Evolutionary conservation across 37 sponge, comb jelly and placozoan genomes (phyloP).

Genomic region (Oopsacas minuta): DNA sequence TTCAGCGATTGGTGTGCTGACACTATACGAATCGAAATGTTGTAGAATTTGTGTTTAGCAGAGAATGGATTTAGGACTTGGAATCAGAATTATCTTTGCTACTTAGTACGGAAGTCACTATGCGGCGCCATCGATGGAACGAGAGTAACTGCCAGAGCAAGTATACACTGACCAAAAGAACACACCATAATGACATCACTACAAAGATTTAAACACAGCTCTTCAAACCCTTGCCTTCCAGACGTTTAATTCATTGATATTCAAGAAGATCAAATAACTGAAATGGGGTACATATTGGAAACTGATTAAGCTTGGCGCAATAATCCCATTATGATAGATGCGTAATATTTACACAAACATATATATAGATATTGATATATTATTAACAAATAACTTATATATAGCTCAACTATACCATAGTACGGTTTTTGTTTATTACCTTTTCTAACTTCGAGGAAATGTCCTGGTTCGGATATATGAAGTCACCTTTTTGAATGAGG

Average conservation of each 20-base stretch:
- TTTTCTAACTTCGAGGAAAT: too few species aligned
- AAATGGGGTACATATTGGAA: neutral
- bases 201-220: neutral
- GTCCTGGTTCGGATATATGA: too few species aligned
- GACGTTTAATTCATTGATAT: neutral
- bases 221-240: neutral
- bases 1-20: neutral
- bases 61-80: neutral
- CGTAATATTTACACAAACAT: too few species aligned
- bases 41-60: neutral
- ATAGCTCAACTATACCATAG: too few species aligned
- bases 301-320: too few species aligned
- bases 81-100: neutral
- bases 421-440: too few species aligned
- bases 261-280: neutral
- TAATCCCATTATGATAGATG: too few species aligned
- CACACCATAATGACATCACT: neutral
- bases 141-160: neutral
- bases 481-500: too few species aligned
- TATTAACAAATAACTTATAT: too few species aligned
- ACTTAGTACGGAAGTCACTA: neutral
- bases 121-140: neutral
- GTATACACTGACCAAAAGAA: neutral
- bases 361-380: too few species aligned
- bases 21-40: neutral